A percentile compares a stretch with the other conserved stretches of the same genome.
These are phyloP conservation scores for Turnix velox DNA, from an alignment of 2,113 vertebrate species.

Conservation along the genomic window DNA sequence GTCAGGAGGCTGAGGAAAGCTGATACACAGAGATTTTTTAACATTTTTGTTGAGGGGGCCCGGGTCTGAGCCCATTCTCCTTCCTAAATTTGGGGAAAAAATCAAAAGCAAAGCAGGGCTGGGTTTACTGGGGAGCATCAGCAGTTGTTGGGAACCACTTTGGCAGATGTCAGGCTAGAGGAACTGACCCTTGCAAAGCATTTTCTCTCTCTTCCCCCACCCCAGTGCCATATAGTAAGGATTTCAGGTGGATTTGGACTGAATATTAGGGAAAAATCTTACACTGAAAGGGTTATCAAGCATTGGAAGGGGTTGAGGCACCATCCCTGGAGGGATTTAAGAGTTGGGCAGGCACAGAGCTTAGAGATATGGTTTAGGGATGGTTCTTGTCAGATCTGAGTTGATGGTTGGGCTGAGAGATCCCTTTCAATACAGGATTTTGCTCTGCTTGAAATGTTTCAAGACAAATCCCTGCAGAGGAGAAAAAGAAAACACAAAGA, in stretches of 20 bases:
- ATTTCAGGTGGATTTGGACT: neutral
- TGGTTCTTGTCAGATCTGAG: no score
- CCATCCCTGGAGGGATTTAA: no score
- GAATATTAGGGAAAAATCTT: no score
- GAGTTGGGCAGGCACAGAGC: no score
- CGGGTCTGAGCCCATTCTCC: neutral
- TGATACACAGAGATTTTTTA: neutral
- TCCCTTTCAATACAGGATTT: no score
- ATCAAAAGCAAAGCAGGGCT: neutral
- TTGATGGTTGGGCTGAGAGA: no score
- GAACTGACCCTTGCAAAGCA: neutral
- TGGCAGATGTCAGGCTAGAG: rapidly evolving
- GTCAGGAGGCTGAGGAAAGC: neutral
- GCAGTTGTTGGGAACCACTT: neutral
- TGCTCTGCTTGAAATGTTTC: neutral
- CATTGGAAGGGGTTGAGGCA: no score
- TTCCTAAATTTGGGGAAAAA: neutral
- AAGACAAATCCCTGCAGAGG: neutral
- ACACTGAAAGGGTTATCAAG: no score
- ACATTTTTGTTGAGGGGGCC: no score
- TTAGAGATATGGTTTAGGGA: no score
- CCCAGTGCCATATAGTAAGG: neutral
- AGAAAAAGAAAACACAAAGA: neutral
- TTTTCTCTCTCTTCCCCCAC: neutral
- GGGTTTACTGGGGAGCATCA: neutral